Evolutionary conservation across 2,113 vertebrate species (phyloP).

Genomic region (Pterocles orientalis): DNA sequence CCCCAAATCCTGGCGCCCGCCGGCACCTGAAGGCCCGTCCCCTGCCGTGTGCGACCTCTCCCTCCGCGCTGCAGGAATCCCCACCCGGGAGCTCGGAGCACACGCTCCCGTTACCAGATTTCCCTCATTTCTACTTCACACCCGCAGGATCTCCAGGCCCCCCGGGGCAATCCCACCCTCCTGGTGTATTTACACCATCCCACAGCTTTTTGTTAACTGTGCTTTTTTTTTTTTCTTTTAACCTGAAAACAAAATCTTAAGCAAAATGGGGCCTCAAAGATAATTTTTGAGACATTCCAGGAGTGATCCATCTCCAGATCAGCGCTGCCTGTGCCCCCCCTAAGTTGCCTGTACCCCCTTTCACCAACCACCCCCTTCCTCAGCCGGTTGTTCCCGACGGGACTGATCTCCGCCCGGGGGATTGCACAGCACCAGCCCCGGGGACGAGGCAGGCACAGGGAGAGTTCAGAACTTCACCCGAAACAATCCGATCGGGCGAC

Average conservation of each 20-base stretch:
- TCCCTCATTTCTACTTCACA: neutral
- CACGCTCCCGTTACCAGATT: fast-evolving
- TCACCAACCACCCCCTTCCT: neutral
- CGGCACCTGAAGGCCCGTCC: too few relatives aligned
- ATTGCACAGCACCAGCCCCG: neutral
- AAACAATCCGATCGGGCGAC: fast-evolving
- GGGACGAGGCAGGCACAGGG: too few relatives aligned
- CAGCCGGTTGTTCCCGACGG: neutral
- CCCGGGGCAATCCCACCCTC: fast-evolving
- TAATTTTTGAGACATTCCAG: neutral
- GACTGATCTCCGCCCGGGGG: neutral
- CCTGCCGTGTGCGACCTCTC: too few relatives aligned
- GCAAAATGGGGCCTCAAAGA: neutral
- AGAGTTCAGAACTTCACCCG: neutral
- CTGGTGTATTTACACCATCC: fast-evolving
- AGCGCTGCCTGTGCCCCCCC: fast-evolving
- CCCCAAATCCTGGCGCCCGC: fast-evolving
- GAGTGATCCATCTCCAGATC: fast-evolving
- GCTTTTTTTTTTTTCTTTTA: neutral
- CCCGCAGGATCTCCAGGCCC: neutral
- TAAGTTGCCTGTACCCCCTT: too few relatives aligned
- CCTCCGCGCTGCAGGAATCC: neutral
- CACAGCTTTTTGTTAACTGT: neutral
- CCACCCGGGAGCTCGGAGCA: neutral
- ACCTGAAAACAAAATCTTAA: too few relatives aligned